Base-by-base conservation (phyloP, 1,140 invertebrate species). In the Stenopsyche tienmushanensis region DNA sequence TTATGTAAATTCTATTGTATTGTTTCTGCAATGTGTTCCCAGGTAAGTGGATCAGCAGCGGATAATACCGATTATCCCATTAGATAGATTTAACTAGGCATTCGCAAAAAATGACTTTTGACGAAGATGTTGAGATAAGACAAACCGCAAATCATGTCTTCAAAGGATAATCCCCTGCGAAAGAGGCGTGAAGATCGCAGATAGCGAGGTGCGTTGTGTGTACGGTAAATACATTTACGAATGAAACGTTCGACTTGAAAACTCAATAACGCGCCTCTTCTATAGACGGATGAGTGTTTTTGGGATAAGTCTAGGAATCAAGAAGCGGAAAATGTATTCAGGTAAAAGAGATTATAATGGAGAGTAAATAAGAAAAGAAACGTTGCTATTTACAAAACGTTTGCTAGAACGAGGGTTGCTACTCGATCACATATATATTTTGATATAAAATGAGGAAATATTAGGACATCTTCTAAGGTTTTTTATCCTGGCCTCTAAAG, bases 301-400 rank as follows among this genome's bases (percentile, higher is more conserved):
- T 13, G 55, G 41, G 23, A 44, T 58, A 44, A 42, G 25, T 45
- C 53, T n/a, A 17, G 24, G 24, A 60, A 60, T 60, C 57, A 60
- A 60, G 57, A 21, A 60, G 41, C 57, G 17, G 57, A 45, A 60
- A 60, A 60, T 24, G 34, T 26, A 20, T 21, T 20, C 57, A 60
- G 57, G 57, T 60, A 60, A 26, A 60, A 60, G 55, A 60, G 42
- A 44, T 60, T 20, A 60, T 60, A 60, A 60, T 60, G 18, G 42
- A 10, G n/a, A 47, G 44, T 26, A 44, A 57, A 57, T 44, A 39
- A 29, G 54, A 57, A 57, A 34, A 57, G 52, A 15, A 10, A 3
- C 15, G 15, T 47, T 47, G n/a, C n/a, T n/a, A n/a, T n/a, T n/a
- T n/a, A n/a, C n/a, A n/a, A n/a, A n/a, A n/a, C n/a, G n/a, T n/a